Evolutionary conservation across 2,797 vertebrate genomes (phyloP).

Genomic region (Mareca penelope): DNA sequence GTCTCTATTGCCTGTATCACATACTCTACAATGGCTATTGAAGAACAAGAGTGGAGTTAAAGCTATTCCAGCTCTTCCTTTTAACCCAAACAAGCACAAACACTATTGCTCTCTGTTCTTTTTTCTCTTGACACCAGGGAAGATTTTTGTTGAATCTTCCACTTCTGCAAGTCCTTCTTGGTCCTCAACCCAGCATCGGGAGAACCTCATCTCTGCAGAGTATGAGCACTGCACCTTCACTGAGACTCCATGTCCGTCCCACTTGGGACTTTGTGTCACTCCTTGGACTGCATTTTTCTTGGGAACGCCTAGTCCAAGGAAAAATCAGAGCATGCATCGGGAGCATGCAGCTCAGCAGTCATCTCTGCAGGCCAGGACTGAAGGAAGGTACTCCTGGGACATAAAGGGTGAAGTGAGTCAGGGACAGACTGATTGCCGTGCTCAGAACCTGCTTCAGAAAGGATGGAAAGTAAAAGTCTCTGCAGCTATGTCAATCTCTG

Average conservation of each 20-base stretch:
- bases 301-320: not conserved
- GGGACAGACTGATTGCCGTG: not conserved
- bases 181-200: not conserved
- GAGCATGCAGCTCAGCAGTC: not conserved
- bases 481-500: not conserved
- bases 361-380: not conserved
- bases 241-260: not conserved
- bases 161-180: not conserved
- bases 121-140: not conserved
- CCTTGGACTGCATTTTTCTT: not conserved
- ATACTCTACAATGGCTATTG: not conserved
- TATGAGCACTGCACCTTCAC: not conserved
- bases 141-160: too few relatives aligned
- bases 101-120: not conserved
- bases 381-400: not conserved
- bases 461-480: not conserved
- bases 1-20: not conserved
- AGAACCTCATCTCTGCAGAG: not conserved
- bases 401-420: not conserved
- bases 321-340: not conserved
- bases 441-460: not conserved
- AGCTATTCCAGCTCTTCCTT: not conserved
- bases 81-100: not conserved
- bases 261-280: not conserved
- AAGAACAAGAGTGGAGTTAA: not conserved